A percentile compares a stretch with the other conserved stretches of the same genome.
Evolutionary conservation across 92 coral and sea anemone genomes (phyloP).

Genomic region (Epizoanthus rinbou): DNA sequence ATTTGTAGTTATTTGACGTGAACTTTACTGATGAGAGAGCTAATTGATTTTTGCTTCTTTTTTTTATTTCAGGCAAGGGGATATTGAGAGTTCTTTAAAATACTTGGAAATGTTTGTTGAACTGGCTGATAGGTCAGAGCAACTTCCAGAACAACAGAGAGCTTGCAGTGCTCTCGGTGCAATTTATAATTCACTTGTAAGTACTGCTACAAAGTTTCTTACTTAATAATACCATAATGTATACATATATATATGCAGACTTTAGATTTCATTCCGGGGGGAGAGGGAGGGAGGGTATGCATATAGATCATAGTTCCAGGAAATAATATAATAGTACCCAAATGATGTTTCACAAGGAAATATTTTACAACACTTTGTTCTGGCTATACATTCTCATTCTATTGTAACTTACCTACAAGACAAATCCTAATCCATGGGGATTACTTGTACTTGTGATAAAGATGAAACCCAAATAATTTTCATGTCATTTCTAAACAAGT

Average conservation of each 20-base stretch:
- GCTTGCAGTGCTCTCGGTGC: conserved; percentile 96
- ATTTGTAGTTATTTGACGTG: background rate
- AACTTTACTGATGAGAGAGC: background rate
- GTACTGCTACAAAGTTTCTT: background rate
- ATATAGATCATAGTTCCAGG: too few species aligned
- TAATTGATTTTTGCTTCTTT: background rate
- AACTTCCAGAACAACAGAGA: conserved; percentile 91
- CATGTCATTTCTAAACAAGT: too few species aligned
- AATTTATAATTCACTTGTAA: conserved; percentile 92
- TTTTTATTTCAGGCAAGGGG: conserved; percentile 84
- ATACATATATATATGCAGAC: too few species aligned
- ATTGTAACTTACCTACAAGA: background rate
- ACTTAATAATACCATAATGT: too few species aligned
- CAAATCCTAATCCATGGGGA: too few species aligned
- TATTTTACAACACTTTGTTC: too few species aligned
- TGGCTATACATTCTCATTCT: background rate
- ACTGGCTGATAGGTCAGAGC: conserved; percentile 89
- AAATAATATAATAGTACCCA: too few species aligned
- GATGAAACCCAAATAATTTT: too few species aligned
- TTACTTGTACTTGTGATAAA: too few species aligned
- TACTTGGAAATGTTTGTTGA: conserved; percentile 96
- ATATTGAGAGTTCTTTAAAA: conserved; percentile 92
- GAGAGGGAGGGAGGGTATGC: too few species aligned
- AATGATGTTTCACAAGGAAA: too few species aligned
- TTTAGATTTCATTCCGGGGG: too few species aligned